Evolutionary conservation across 2,888 invertebrate species (phyloP), one percentile per base, ranked within the genome.

Genomic region (Agapetus fuscipes): DNA sequence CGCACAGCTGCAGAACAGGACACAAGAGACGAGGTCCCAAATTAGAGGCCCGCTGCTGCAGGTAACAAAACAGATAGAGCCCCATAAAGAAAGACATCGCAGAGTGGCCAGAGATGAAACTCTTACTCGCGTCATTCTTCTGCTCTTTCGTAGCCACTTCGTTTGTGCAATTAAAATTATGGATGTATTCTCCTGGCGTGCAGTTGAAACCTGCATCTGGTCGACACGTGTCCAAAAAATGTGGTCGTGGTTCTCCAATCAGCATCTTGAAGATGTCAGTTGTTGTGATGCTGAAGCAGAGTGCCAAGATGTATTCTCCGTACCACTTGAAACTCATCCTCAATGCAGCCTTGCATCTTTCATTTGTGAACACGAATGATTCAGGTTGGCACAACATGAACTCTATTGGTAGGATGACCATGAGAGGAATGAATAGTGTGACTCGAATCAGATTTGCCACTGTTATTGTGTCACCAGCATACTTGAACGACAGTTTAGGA

Each of bases 71-170:
- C 54, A 75, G 41, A 56, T 79, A 86, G 15, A 81, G 54, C 7
- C 80, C 76, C 30, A 76, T 72, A 58, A 77, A 84, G 31, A 79
- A 61, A 0, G 82, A 75, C 2, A 83, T 58, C 1, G 83, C 76
- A 1, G 86, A 72, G 59, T 87, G 87, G 6, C 83, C 85, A 0
- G 85, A 86, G 1, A 85, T 86, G 56, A 86, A 53, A 74, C 85
- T 66, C 67, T 80, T 54, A 67, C 76, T 55, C 53, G 71, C 58
- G 60, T 86, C 86, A 33, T 70, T 68, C 40, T 80, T 61, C 35
- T 73, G 65, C 54, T 75, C 77, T 16, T 60, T 53, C 15, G 73
- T 68, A 53, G 68, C 67, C 27, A 62, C 59, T 6, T 64, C 68
- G 30, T 78, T 80, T 1, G 78, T 80, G 56, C 86, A 86, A 2